Evolutionary conservation across 2,113 vertebrate species (phyloP).

Genomic region (Centropus bengalensis): DNA sequence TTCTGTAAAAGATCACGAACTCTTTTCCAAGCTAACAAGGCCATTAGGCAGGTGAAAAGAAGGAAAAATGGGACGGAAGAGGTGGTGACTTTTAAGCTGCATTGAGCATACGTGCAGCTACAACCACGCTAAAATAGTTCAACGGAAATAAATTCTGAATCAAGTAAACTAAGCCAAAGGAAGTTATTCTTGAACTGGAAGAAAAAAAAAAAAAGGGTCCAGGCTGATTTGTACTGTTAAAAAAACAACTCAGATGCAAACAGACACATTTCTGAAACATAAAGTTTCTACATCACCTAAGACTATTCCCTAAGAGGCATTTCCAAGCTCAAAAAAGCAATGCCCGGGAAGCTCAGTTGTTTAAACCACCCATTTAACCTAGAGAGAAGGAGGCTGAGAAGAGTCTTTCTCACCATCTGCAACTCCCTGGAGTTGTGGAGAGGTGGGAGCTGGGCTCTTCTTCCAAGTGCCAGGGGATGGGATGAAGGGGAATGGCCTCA

Average conservation of each 20-base stretch:
- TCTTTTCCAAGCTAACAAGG: not conserved
- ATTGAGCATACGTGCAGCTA: not conserved
- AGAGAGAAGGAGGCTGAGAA: too few relatives aligned
- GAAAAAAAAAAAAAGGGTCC: not conserved
- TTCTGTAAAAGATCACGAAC: not conserved
- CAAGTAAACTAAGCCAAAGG: not conserved
- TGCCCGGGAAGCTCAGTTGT: not conserved
- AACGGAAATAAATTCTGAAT: not conserved
- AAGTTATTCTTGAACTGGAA: not conserved
- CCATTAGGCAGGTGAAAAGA: not conserved
- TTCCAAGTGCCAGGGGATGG: too few relatives aligned
- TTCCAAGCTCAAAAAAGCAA: not conserved
- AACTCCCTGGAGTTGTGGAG: too few relatives aligned
- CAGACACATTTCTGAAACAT: not conserved
- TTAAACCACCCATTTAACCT: not conserved
- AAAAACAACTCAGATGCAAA: not conserved
- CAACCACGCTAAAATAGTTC: not conserved
- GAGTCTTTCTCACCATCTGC: too few relatives aligned
- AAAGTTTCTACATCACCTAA: not conserved
- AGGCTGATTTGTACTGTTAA: not conserved
- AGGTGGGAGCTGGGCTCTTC: too few relatives aligned
- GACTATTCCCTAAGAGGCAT: fast-evolving
- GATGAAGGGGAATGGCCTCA: too few relatives aligned
- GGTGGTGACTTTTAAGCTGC: not conserved
- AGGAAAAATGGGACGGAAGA: not conserved